phyloP scores from a whole-genome alignment of 1,140 invertebrate species.

The Homalodisca vitripennis region DNA sequence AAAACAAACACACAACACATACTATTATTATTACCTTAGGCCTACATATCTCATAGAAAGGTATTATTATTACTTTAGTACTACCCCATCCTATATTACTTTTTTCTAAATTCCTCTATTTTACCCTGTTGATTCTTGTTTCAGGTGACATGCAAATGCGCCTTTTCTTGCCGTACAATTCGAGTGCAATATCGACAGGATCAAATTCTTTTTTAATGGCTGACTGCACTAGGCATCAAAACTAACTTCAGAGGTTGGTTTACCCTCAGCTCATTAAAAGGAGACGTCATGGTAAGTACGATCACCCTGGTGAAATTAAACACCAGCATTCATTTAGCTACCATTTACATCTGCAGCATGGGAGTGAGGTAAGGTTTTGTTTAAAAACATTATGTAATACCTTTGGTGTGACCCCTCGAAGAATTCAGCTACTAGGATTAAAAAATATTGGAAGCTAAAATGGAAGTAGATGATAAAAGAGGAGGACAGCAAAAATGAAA shows the following conservation, averaged over 20 bases:
- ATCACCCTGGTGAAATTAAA: slow-evolving; percentile 28
- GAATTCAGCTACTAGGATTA: slow-evolving; percentile 25
- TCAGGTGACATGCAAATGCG: slow-evolving; percentile 31
- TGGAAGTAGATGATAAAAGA: slow-evolving; percentile 27
- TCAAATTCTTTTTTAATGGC: slow-evolving; percentile 9
- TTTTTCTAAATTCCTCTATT: background rate
- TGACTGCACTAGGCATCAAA: slow-evolving; percentile 29
- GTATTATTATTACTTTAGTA: too few species aligned
- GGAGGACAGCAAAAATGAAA: slow-evolving; percentile 21
- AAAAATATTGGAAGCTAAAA: slow-evolving; percentile 23
- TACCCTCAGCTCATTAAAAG: slow-evolving; percentile 30
- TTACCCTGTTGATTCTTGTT: background rate
- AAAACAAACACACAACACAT: background rate
- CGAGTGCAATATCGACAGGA: slow-evolving; percentile 22
- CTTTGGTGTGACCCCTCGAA: slow-evolving; percentile 25
- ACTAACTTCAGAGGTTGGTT: slow-evolving; percentile 27
- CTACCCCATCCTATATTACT: background rate
- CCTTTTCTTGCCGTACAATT: slow-evolving; percentile 25
- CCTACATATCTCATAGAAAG: too few species aligned
- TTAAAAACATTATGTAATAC: slow-evolving; percentile 31
- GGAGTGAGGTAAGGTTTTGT: slow-evolving; percentile 23
- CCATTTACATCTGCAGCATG: slow-evolving; percentile 5
- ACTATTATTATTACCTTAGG: background rate
- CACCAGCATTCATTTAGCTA: slow-evolving; percentile 23
- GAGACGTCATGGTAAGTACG: slow-evolving; percentile 29